Evolutionary conservation across 2,888 invertebrate genomes (phyloP), one percentile per base, ranked within the genome.

Genomic region (Zaprionus lineosus): DNA sequence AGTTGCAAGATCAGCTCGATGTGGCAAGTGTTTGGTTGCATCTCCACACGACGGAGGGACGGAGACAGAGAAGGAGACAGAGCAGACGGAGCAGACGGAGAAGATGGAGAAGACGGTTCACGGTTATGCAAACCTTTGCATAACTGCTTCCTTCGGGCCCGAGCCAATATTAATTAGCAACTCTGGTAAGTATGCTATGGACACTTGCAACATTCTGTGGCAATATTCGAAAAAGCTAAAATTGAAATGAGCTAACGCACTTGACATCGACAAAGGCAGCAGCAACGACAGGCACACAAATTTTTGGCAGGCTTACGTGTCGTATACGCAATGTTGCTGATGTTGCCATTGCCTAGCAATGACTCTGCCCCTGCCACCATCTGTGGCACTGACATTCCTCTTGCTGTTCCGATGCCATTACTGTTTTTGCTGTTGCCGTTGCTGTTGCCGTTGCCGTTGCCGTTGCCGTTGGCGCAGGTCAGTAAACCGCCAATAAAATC

Each of bases 401-500:
- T n/a, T n/a, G n/a, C n/a, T n/a, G n/a, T n/a, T n/a, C n/a, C n/a
- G n/a, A n/a, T n/a, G n/a, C n/a, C n/a, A n/a, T n/a, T n/a, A n/a
- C n/a, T n/a, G n/a, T n/a, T n/a, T n/a, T 21, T 50, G 57, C 28
- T 29, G 36, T 15, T 59, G 39, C 14, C 31, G 28, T 33, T 39
- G 26, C 7, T 41, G 28, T 2, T 44, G 15, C 16, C 28, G 31
- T 15, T 52, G 36, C 33, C 47, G 60, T 19, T 55, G 51, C 26
- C 51, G 50, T 62, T 67, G 72, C 58, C 70, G 56, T 67, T 76
- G 76, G 70, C 77, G 60, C 72, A 81, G 83, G 81, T 81, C 84
- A 81, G 86, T 81, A 84, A 86, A 84, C 81, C 81, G 81, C 81
- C 81, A 81, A 81, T 81, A 81, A 81, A 86, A 81, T 77, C 84